Conservation (phyloP, 1,140 invertebrate genomes). For the Conus betulinus region DNA sequence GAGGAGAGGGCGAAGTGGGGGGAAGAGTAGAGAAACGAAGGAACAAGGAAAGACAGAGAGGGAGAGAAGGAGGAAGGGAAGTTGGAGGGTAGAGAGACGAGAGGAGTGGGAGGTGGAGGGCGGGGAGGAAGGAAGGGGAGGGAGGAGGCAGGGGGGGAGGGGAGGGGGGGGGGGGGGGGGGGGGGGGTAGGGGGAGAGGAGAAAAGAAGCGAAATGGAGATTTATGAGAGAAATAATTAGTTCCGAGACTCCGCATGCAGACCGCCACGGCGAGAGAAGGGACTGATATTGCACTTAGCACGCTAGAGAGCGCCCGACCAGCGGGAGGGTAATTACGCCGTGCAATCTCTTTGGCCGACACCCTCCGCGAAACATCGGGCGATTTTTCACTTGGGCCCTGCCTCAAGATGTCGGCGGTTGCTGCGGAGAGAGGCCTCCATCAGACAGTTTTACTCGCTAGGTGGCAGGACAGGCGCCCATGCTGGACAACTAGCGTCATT, state of each 20-base stretch:
- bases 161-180: too few relatives aligned
- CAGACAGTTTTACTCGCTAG: conserved; percentile 30
- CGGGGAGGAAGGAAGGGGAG: too few relatives aligned
- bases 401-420: conserved; percentile 26
- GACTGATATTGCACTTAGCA: conserved; percentile 42
- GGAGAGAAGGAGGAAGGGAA: too few relatives aligned
- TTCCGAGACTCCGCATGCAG: conserved; percentile 36
- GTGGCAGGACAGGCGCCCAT: conserved; percentile 24
- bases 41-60: not conserved
- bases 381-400: conserved; percentile 33
- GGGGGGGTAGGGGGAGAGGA: not conserved
- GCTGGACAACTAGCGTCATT: conserved; percentile 34
- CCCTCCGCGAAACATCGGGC: not conserved
- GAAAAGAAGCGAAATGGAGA: conserved; percentile 31
- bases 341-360: conserved; percentile 18
- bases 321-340: conserved; percentile 38
- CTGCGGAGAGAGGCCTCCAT: conserved; percentile 1
- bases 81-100: not conserved
- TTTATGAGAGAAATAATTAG: conserved; percentile 43
- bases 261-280: conserved; percentile 36
- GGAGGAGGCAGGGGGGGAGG: too few relatives aligned
- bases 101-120: too few relatives aligned
- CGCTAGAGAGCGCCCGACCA: conserved; percentile 39
- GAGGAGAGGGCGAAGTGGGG: not conserved
- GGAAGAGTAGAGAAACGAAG: not conserved